Evolutionary conservation across 1,140 invertebrate species (phyloP).

Genomic region (Tetramorium alpestre): DNA sequence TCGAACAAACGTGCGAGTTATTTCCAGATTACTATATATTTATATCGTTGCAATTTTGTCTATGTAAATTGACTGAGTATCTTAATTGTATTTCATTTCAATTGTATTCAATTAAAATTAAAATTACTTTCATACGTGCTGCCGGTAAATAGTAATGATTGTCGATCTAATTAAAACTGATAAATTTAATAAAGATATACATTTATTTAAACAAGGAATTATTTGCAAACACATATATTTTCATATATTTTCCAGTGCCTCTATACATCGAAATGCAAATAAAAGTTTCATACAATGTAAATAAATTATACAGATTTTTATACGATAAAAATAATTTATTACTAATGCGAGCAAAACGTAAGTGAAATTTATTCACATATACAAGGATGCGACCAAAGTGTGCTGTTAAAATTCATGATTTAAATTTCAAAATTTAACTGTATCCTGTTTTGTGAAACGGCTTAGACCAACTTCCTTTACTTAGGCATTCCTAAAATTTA

Average conservation of each 20-base stretch:
- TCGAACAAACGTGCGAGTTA: neutral
- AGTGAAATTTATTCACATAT: neutral
- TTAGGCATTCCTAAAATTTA: conserved; percentile 15
- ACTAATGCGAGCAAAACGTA: conserved; percentile 34
- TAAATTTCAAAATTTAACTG: conserved; percentile 15
- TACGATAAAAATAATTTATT: conserved; percentile 42
- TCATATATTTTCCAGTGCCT: conserved; percentile 25
- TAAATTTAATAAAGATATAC: neutral
- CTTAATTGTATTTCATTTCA: neutral
- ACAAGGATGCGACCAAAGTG: conserved; percentile 2
- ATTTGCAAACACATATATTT: conserved; percentile 58
- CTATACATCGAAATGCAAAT: conserved; percentile 35
- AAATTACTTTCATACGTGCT: neutral
- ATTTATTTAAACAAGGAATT: conserved; percentile 12
- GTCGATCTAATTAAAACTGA: neutral
- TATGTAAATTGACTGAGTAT: conserved; percentile 17
- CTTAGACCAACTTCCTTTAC: conserved; percentile 3
- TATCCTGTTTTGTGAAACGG: neutral
- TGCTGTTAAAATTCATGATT: neutral
- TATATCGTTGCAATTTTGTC: conserved; percentile 27
- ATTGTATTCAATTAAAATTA: conserved; percentile 8
- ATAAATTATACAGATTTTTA: conserved; percentile 2
- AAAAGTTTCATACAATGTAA: conserved; percentile 25
- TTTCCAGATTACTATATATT: conserved; percentile 11
- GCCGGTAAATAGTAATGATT: neutral